Conservation (phyloP, 2,113 vertebrate genomes). For the Elaphurus davidianus region DNA sequence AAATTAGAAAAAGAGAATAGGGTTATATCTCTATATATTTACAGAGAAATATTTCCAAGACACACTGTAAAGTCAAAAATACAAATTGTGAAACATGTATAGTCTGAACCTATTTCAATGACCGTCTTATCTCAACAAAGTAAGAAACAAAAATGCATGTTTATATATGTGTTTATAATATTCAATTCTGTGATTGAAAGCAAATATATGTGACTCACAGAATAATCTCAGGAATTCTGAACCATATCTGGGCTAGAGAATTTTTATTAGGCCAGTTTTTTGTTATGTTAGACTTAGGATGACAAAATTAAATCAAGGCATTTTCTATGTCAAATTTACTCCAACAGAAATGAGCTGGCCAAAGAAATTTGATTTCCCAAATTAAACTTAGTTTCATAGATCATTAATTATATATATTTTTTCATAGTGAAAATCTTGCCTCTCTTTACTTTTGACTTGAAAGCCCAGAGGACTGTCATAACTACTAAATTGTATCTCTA, state of each 20-base stretch:
- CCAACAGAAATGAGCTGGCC: not conserved
- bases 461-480: not conserved
- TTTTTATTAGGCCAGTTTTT: not conserved
- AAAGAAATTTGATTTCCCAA: not conserved
- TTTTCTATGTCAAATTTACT: not conserved
- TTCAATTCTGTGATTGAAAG: not conserved
- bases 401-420: not conserved
- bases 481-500: not conserved
- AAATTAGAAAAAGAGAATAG: not conserved
- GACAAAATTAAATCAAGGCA: not conserved
- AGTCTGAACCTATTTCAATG: not conserved
- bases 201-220: not conserved
- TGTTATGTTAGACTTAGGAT: not conserved
- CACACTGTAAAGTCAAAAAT: not conserved
- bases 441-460: not conserved
- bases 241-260: not conserved
- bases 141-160: not conserved
- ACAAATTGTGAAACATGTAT: not conserved
- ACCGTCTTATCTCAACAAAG: not conserved
- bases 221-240: not conserved
- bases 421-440: not conserved
- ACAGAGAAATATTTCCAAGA: not conserved
- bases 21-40: not conserved
- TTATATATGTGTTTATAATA: not conserved
- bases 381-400: not conserved